Evolutionary conservation across 2,888 invertebrate genomes (phyloP).

Genomic region (Eupithecia vulgata): DNA sequence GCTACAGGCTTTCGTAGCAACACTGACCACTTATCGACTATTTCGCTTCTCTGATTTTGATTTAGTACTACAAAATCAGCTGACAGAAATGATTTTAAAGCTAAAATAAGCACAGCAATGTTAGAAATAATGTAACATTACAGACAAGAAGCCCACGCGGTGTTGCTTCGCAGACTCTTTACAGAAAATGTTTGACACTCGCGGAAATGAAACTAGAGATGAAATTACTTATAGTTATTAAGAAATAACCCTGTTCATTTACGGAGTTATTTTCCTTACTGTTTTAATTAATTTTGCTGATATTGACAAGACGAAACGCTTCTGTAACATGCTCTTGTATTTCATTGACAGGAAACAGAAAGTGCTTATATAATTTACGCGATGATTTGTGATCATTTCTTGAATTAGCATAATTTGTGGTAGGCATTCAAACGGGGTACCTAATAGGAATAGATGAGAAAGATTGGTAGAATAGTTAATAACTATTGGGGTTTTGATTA

Average conservation of each 20-base stretch:
- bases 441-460: not conserved
- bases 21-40: not conserved
- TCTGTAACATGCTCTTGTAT: not conserved
- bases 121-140: conserved; percentile 14
- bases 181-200: conserved; percentile 18
- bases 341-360: not conserved
- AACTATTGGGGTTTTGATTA: not conserved
- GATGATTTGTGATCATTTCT: conserved; percentile 5
- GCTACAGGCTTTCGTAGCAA: not conserved
- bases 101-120: not conserved
- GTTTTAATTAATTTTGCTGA: conserved; percentile 1
- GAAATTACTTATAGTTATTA: conserved; percentile 18
- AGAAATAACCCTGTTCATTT: conserved; percentile 5
- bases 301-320: not conserved
- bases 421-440: not conserved
- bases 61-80: not conserved
- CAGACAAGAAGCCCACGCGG: conserved; percentile 28
- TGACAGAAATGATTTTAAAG: not conserved
- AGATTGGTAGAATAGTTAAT: not conserved
- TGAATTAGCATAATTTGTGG: conserved; percentile 1
- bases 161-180: conserved; percentile 17
- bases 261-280: conserved; percentile 17
- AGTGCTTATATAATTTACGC: not conserved
- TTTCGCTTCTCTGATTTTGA: not conserved
- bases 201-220: conserved; percentile 24